Evolutionary conservation across 2,888 invertebrate species (phyloP).

Genomic region (Tipula vernalis): DNA sequence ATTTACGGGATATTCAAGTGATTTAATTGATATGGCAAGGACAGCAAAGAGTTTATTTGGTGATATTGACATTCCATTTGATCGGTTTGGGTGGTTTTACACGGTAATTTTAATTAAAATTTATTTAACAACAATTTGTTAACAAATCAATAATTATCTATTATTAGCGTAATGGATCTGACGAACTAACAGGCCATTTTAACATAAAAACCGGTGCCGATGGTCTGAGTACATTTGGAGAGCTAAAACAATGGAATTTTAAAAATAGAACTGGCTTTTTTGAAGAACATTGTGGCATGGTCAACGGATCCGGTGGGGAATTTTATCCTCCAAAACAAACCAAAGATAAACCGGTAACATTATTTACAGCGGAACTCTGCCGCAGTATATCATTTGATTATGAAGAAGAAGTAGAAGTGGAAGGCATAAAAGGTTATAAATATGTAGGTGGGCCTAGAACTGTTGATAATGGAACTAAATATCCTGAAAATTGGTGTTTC

Average conservation of each 20-base stretch:
- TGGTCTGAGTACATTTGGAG: conserved; percentile 50
- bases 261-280: conserved; percentile 41
- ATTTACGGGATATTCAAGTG: conserved; percentile 70
- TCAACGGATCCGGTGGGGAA: conserved; percentile 68
- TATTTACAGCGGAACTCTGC: conserved; percentile 68
- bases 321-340: conserved; percentile 56
- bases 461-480: conserved; percentile 51
- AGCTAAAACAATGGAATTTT: conserved; percentile 60
- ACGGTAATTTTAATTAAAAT: conserved; percentile 33
- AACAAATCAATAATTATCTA: not conserved
- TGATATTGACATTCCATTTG: conserved; percentile 47
- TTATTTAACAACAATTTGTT: not conserved
- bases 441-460: conserved; percentile 50
- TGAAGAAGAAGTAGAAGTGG: conserved; percentile 40
- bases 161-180: conserved; percentile 62
- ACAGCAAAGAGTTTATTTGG: conserved; percentile 41
- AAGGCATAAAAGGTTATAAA: conserved; percentile 52
- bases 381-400: conserved; percentile 51
- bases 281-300: conserved; percentile 41
- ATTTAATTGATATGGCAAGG: conserved; percentile 52
- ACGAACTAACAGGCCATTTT: conserved; percentile 57
- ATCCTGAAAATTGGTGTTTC: conserved; percentile 53
- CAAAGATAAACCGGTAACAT: conserved; percentile 42
- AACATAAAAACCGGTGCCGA: conserved; percentile 61
- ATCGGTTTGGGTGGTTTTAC: conserved; percentile 81